Conservation (phyloP, 2,888 invertebrate genomes). For the Notodonta dromedarius region DNA sequence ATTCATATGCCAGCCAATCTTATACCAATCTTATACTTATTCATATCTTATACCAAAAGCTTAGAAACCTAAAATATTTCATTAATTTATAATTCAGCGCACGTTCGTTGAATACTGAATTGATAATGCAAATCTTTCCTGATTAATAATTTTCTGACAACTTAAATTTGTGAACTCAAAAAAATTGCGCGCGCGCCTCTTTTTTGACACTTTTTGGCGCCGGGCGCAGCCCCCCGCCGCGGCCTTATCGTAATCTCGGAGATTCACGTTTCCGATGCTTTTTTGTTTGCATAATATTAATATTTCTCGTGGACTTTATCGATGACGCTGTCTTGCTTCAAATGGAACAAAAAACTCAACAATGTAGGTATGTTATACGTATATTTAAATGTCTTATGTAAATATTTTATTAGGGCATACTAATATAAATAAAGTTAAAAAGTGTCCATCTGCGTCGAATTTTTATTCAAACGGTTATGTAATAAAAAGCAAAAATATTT, state of each 20-base stretch:
- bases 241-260: conserved; percentile 60
- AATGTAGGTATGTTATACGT: conserved; percentile 15
- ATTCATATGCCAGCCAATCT: background rate
- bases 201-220: conserved; percentile 68
- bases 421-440: too few species aligned
- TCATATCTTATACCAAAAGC: background rate
- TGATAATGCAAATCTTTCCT: conserved; percentile 46
- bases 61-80: background rate
- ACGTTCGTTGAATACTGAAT: conserved; percentile 28
- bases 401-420: too few species aligned
- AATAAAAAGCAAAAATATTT: too few species aligned
- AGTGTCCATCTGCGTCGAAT: too few species aligned
- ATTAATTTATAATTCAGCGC: conserved; percentile 32
- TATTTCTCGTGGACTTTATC: conserved; percentile 45
- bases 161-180: conserved; percentile 44
- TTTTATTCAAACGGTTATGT: too few species aligned
- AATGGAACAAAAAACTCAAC: conserved; percentile 38
- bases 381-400: too few species aligned
- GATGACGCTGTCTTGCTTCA: conserved; percentile 33
- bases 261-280: conserved; percentile 50
- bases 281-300: conserved; percentile 53
- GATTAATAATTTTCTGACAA: conserved; percentile 48
- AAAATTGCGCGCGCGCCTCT: conserved; percentile 37
- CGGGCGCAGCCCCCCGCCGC: conserved; percentile 51
- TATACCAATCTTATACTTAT: too few species aligned